A percentile compares a stretch with the other conserved stretches of the same genome.
Conservation (phyloP, 2,113 vertebrate species). For the Melanostigma gelatinosum region DNA sequence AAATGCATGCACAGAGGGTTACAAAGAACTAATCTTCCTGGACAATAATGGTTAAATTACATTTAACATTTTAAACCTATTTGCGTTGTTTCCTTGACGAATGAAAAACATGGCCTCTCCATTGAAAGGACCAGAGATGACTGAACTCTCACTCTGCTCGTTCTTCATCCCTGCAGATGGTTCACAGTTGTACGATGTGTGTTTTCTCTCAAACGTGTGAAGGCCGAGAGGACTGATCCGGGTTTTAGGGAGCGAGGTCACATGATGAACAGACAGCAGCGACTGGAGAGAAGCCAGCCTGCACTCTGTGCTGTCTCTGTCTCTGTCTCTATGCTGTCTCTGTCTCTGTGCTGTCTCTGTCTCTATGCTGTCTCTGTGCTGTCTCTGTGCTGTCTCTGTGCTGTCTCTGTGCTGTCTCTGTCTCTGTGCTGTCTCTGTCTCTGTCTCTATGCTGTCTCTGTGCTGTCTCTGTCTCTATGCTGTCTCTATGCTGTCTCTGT, state of each 20-base stretch:
- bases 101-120: not conserved
- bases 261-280: constrained; percentile 12
- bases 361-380: too few species aligned
- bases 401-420: too few species aligned
- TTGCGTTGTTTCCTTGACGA: not conserved
- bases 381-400: too few species aligned
- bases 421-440: too few species aligned
- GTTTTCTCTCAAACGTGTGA: constrained; percentile 74
- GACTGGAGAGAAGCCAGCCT: constrained; percentile 2
- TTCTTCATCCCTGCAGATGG: constrained; percentile 37
- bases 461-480: too few species aligned
- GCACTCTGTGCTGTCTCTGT: not conserved
- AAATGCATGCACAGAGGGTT: not conserved
- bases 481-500: too few species aligned
- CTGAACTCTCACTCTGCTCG: constrained; percentile 6
- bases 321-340: too few species aligned
- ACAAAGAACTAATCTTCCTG: not conserved
- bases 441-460: too few species aligned
- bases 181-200: constrained; percentile 59
- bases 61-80: not conserved
- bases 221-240: constrained; percentile 22
- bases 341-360: too few species aligned
- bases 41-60: not conserved
- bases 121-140: not conserved
- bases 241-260: constrained; percentile 1